Conservation (phyloP, 2,113 vertebrate genomes). For the Sylvilagus bachmani region DNA sequence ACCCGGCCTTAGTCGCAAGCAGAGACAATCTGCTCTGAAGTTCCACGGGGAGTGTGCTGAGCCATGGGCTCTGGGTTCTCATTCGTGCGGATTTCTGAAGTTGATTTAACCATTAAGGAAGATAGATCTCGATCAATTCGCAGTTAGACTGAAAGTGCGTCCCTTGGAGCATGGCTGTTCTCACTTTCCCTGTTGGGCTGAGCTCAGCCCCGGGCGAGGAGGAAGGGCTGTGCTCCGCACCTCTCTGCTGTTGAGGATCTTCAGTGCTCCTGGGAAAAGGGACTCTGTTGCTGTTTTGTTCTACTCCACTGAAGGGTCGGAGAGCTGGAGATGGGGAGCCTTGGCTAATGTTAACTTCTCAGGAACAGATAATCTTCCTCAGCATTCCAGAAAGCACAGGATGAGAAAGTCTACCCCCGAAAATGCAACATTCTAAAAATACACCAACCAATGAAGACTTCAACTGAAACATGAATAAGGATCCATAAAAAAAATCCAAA, state of each 20-base stretch:
- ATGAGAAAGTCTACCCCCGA: neutral
- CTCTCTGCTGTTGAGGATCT: accelerated
- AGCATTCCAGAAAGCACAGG: neutral
- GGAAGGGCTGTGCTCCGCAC: accelerated
- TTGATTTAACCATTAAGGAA: neutral
- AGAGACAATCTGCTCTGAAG: neutral
- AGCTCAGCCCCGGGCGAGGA: accelerated
- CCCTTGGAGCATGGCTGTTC: neutral
- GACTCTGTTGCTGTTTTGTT: accelerated
- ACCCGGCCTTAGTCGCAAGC: neutral
- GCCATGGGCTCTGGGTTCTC: neutral
- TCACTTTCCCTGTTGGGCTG: neutral
- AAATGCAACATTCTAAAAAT: neutral
- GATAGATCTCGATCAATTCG: neutral
- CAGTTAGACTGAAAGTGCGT: neutral
- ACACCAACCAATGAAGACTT: neutral
- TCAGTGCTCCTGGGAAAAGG: neutral
- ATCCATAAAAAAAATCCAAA: too few relatives aligned
- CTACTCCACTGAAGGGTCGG: neutral
- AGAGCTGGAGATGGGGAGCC: neutral
- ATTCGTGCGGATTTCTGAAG: neutral
- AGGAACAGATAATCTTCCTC: neutral
- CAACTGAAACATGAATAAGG: neutral
- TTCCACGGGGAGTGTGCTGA: neutral
- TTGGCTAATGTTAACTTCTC: neutral